Evolutionary conservation across 2,888 invertebrate genomes (phyloP), one percentile per base, ranked within the genome.

Genomic region (Elegia similella): DNA sequence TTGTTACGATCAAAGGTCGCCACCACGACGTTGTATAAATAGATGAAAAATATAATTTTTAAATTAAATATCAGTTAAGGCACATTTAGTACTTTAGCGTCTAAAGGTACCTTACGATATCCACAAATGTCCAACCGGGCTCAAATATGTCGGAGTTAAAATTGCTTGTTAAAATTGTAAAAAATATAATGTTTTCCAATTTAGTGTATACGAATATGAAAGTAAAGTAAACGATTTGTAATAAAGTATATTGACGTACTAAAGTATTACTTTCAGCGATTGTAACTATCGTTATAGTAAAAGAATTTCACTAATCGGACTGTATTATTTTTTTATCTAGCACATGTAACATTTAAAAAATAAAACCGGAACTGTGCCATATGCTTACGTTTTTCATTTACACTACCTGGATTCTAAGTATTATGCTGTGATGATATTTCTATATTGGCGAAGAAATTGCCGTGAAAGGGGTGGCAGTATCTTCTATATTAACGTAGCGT

Each of bases 301-400:
- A 80, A 84, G 76, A 79, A 84, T 82, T 83, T 84, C 82, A 85
- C 84, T 87, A 86, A 88, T 89, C 79, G 83, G 85, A 89, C 87
- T 89, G 89, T 89, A 88, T 89, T 89, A 89, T 90, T 90, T 88
- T 90, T 91, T 88, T 88, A 88, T 84, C 84, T 86, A 88, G 88
- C 86, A 89, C 88, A 87, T 89, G 88, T 89, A 89, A 88, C 83
- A 81, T 81, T 82, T 71, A 82, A 86, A 84, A 82, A 89, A 86
- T 88, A 88, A 90, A 89, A 90, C 88, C 89, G 89, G 86, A 90
- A 87, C 86, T 88, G 90, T 91, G 90, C 90, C 90, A 91, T 90
- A 88, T 78, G 71, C 53, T 56, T 65, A 65, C 65, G 73, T 68
- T 61, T 68, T 86, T 84, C 76, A 60, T 72, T 75, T 70, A 23